Evolutionary conservation across 2,888 invertebrate genomes (phyloP).

Genomic region (Lathronympha strigana): DNA sequence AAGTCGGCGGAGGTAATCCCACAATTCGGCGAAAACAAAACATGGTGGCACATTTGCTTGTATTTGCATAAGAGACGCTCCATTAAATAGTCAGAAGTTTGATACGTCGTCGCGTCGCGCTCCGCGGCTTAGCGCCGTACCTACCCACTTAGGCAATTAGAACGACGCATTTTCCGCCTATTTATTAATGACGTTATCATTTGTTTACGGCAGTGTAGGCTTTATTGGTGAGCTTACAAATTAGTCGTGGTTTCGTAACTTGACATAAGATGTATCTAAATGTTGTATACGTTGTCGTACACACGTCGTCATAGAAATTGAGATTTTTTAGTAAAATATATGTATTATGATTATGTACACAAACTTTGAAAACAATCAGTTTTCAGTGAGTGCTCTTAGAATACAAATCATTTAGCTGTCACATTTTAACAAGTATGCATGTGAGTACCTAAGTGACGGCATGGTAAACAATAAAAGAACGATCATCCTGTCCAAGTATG

Average conservation of each 20-base stretch:
- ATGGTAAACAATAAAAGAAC: no score
- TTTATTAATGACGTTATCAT: background rate
- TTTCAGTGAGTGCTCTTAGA: no score
- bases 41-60: constrained; percentile 42
- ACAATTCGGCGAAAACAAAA: constrained; percentile 44
- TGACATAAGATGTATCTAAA: no score
- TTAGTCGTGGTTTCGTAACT: background rate
- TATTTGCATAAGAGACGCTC: constrained; percentile 45
- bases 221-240: background rate
- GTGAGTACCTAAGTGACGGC: no score
- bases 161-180: background rate
- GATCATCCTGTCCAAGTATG: no score
- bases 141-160: constrained; percentile 26
- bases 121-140: constrained; percentile 19
- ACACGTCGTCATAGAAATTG: no score
- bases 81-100: constrained; percentile 35
- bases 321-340: no score
- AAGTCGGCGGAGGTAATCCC: constrained; percentile 40
- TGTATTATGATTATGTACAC: no score
- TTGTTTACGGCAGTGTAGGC: background rate
- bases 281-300: no score
- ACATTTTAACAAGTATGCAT: no score
- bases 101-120: constrained; percentile 27
- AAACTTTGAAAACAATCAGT: no score
- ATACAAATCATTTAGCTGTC: no score